phyloP scores from a whole-genome alignment of 2,888 invertebrate species.

The Drosophila kanekoi region DNA sequence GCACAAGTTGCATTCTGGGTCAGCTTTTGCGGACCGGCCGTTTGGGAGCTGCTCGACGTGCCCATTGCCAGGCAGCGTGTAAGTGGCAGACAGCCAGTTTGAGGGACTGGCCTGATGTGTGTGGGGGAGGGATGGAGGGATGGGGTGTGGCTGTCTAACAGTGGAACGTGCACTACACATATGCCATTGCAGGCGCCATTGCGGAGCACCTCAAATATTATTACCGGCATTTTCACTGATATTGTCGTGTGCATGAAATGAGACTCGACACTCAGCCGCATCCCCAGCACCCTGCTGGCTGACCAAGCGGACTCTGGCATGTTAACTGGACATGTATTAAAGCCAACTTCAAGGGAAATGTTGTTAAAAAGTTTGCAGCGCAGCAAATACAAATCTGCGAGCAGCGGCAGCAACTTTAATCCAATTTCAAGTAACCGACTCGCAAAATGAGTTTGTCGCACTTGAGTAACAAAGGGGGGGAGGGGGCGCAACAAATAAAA shows the following conservation, averaged over 20 bases:
- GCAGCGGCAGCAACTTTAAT: conserved; percentile 53
- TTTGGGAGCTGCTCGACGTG: conserved; percentile 43
- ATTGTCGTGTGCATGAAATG: conserved; percentile 67
- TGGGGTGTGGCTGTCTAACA: conserved; percentile 1
- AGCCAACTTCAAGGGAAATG: conserved; percentile 55
- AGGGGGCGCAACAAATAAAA: conserved; percentile 1
- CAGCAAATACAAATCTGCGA: conserved; percentile 49
- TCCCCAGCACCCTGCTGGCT: too few species aligned
- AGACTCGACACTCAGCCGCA: conserved; percentile 40
- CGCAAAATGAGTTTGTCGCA: conserved; percentile 60
- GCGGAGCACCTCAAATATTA: conserved; percentile 78
- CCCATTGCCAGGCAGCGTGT: conserved; percentile 44
- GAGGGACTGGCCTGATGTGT: neutral
- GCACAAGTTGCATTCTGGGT: conserved; percentile 79
- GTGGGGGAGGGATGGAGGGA: neutral
- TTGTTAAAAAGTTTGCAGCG: conserved; percentile 51
- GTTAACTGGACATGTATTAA: conserved; percentile 74
- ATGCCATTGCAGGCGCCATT: conserved; percentile 57
- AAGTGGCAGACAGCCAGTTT: conserved; percentile 51
- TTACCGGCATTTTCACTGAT: conserved; percentile 77
- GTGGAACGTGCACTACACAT: conserved; percentile 26
- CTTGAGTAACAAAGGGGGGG: conserved; percentile 33
- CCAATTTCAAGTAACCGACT: conserved; percentile 68
- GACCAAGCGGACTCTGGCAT: conserved; percentile 21
- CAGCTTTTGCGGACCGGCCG: conserved; percentile 58